phyloP scores from a whole-genome alignment of 2,797 vertebrate species.

The Brachyrhaphis roseni region DNA sequence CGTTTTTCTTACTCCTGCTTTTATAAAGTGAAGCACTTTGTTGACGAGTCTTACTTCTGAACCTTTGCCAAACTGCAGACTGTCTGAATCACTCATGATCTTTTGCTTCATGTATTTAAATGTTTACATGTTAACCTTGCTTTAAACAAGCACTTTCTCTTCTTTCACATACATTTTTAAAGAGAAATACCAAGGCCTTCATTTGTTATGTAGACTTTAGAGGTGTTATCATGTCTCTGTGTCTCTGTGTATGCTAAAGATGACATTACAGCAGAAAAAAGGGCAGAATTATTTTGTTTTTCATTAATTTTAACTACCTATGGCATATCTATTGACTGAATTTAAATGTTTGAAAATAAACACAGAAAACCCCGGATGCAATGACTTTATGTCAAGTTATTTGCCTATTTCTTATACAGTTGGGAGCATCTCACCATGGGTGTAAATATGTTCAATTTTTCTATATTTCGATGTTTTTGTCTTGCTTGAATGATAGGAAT shows the following conservation, averaged over 20 bases:
- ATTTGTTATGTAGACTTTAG: slow-evolving; percentile 59
- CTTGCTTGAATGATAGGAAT: neutral
- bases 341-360: slow-evolving; percentile 73
- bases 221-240: slow-evolving; percentile 55
- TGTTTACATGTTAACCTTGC: slow-evolving; percentile 83
- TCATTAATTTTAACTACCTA: slow-evolving; percentile 58
- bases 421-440: neutral
- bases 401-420: too few relatives aligned
- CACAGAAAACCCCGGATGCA: slow-evolving; percentile 26
- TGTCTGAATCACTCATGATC: slow-evolving; percentile 49
- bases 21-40: slow-evolving; percentile 81
- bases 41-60: slow-evolving; percentile 80
- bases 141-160: slow-evolving; percentile 77
- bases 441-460: neutral
- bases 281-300: slow-evolving; percentile 60
- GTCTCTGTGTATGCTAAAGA: slow-evolving; percentile 37
- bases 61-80: slow-evolving; percentile 65
- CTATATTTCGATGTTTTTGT: neutral
- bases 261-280: slow-evolving; percentile 54
- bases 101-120: slow-evolving; percentile 70
- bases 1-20: slow-evolving; percentile 77
- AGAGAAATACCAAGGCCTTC: slow-evolving; percentile 75
- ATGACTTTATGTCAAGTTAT: slow-evolving; percentile 10
- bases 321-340: slow-evolving; percentile 55
- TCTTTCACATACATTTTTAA: slow-evolving; percentile 64